Evolutionary conservation across 2,888 invertebrate genomes (phyloP).

Genomic region (Ichneumoninae sp.): DNA sequence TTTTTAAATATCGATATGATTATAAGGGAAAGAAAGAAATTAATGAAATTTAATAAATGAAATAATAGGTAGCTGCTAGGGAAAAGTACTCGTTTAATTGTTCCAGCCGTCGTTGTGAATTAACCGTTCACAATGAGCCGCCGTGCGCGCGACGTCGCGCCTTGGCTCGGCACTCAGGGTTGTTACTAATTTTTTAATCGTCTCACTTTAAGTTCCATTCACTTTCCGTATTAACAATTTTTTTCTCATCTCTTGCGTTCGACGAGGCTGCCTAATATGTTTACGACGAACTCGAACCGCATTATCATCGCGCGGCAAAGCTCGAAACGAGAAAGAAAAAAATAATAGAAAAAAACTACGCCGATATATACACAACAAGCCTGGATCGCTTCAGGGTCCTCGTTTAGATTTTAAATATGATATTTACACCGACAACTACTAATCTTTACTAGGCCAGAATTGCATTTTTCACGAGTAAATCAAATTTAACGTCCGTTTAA

Average conservation of each 20-base stretch:
- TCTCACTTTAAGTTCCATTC: conserved; percentile 43
- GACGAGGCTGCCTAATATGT: conserved; percentile 30
- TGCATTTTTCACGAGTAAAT: conserved; percentile 38
- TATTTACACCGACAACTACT: conserved; percentile 45
- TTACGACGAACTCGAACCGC: conserved; percentile 14
- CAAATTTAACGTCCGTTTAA: conserved; percentile 19
- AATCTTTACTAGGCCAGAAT: conserved; percentile 42
- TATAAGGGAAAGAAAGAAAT: conserved; percentile 22
- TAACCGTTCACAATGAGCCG: conserved; percentile 36
- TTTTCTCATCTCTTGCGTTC: conserved; percentile 19
- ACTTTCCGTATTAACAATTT: conserved; percentile 27
- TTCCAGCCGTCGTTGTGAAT: conserved; percentile 33
- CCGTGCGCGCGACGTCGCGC: conserved; percentile 2
- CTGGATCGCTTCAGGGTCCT: conserved; percentile 56
- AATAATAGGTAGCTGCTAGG: conserved; percentile 50
- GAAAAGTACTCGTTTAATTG: conserved; percentile 39
- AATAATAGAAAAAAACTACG: neutral
- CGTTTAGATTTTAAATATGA: conserved; percentile 41
- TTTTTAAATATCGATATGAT: conserved; percentile 72
- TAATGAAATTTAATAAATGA: conserved; percentile 44
- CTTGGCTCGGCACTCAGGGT: conserved; percentile 63
- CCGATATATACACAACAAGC: conserved; percentile 24
- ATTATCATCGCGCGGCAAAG: conserved; percentile 11
- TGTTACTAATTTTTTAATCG: conserved; percentile 66
- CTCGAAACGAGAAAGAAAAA: neutral